A percentile compares a stretch with the other conserved stretches of the same genome.
Evolutionary conservation across 2,888 invertebrate genomes (phyloP).

Genomic region (Priocnemis perturbator): DNA sequence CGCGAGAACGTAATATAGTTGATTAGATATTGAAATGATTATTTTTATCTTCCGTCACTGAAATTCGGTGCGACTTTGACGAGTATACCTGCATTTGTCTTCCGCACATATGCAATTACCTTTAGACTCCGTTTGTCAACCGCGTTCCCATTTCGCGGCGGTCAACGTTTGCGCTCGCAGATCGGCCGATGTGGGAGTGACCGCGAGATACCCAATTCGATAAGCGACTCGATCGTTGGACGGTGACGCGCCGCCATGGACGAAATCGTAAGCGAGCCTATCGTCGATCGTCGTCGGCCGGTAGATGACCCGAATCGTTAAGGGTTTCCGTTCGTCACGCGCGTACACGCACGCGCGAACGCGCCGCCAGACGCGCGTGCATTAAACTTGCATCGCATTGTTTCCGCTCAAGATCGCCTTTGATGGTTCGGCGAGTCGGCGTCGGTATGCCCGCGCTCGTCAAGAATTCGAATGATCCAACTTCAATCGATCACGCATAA

Average conservation of each 20-base stretch:
- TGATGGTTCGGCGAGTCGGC: no score
- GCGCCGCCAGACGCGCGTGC: not conserved
- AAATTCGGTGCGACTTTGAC: no score
- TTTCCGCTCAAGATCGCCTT: not conserved
- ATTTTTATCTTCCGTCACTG: no score
- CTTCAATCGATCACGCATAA: no score
- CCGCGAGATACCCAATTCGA: constrained; percentile 54
- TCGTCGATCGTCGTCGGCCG: constrained; percentile 50
- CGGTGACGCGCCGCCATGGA: constrained; percentile 58
- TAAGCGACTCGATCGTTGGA: constrained; percentile 58
- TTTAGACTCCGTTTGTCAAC: constrained; percentile 18
- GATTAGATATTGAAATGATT: no score
- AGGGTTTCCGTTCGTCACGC: constrained; percentile 56
- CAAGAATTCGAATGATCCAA: no score
- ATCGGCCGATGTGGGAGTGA: constrained; percentile 64
- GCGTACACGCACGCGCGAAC: not conserved
- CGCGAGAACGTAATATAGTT: no score
- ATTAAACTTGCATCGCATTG: constrained; percentile 4
- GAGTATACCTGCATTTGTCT: not conserved
- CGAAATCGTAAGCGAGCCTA: constrained; percentile 51
- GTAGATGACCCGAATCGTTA: constrained; percentile 64
- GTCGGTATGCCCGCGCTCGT: no score
- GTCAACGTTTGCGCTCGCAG: constrained; percentile 21
- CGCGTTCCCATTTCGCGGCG: constrained; percentile 43
- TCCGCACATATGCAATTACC: constrained; percentile 1